A percentile compares a stretch with the other conserved stretches of the same genome.
Evolutionary conservation across 2,888 invertebrate genomes (phyloP).

Genomic region (Polia nebulosa): DNA sequence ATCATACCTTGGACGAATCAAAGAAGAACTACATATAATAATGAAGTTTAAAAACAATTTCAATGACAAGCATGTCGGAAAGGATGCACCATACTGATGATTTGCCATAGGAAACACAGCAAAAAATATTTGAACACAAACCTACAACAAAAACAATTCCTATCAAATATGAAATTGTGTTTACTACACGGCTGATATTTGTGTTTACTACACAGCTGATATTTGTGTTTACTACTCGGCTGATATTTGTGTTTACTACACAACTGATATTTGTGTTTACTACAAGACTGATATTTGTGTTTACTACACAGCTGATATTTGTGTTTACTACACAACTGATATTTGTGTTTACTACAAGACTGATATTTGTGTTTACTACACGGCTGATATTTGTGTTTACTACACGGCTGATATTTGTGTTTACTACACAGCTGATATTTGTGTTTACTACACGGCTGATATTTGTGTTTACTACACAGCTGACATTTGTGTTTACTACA

Average conservation of each 20-base stretch:
- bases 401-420: slow-evolving; percentile 7
- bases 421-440: slow-evolving; percentile 10
- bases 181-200: slow-evolving; percentile 9
- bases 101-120: not conserved
- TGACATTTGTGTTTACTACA: too few relatives aligned
- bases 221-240: too few relatives aligned
- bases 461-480: slow-evolving; percentile 8
- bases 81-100: too few relatives aligned
- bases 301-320: slow-evolving; percentile 10
- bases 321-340: slow-evolving; percentile 9
- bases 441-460: slow-evolving; percentile 8
- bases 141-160: slow-evolving; percentile 17
- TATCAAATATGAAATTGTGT: too few relatives aligned
- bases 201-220: slow-evolving; percentile 9
- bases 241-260: too few relatives aligned
- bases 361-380: too few relatives aligned
- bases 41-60: not conserved
- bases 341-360: too few relatives aligned
- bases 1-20: too few relatives aligned
- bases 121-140: slow-evolving; percentile 9
- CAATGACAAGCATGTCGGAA: not conserved
- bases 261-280: slow-evolving; percentile 9
- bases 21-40: not conserved
- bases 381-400: slow-evolving; percentile 9
- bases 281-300: too few relatives aligned